Base-by-base conservation (phyloP, 2,797 vertebrate genomes). In the Trematomus bernacchii region DNA sequence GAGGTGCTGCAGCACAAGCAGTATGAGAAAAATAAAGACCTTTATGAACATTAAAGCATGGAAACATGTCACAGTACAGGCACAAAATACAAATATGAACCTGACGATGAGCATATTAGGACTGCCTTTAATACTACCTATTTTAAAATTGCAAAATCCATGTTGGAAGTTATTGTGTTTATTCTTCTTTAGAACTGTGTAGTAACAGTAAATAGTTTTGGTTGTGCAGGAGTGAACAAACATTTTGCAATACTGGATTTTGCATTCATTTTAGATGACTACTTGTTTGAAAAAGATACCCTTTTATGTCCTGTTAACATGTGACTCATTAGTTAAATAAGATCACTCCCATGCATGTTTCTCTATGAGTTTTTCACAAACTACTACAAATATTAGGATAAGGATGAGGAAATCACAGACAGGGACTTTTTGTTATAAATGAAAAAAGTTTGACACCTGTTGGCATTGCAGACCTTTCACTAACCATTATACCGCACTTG, bases 201-300 rank as follows among this genome's bases (percentile, higher is more conserved):
- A 21, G 3, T 46, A n/a, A 14, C 12, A 43, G 12, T 6, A 23
- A 37, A 10, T 0, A 6, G 10, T 60, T 59, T 47, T 10, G 37
- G 58, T 66, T 46, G 57, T 64, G 79, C 47, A 72, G 21, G 43
- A 67, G 10, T 40, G 12, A 52, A 66, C 16, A 8, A 43, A 19
- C 1, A 6, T 86, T 87, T 71, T 68, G 82, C 62, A 76, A 81
- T 65, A 57, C 8, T 66, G 65, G 74, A 48, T 47, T 78, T 79
- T 69, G 50, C 33, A 27, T 30, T 10, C 33, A 37, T 37, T 37
- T 37, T 37, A 37, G 33, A 37, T 37, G 33, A 37, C 33, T 1
- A 37, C 33, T 37, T 37, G 33, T 37, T 37, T 37, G 33, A 7
- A 37, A 37, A 37, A 37, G 0, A 37, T 37, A 37, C 33, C 33